Base-by-base conservation (phyloP, 2,888 invertebrate genomes). In the Hydriomena furcata region DNA sequence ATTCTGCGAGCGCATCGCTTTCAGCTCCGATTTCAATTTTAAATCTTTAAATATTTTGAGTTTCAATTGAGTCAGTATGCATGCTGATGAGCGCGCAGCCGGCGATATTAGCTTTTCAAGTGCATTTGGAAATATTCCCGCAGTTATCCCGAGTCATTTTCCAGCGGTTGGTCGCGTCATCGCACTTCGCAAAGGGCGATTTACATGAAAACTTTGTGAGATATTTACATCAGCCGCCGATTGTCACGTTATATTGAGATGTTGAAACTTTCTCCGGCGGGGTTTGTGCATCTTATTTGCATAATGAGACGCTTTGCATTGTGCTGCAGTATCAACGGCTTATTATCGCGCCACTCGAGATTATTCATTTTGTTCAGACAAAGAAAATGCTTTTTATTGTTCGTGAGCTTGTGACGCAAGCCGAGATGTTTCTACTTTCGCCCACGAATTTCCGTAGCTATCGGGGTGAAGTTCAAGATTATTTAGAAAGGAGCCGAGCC, bases 381-480 rank as follows among this genome's bases (percentile, higher is more conserved):
- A 68, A 64, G 60, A 60, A 65, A 70, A 65, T 57, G 44, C 52
- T 52, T 55, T 61, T 63, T 66, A 58, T 59, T 57, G 57, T 55
- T 56, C 38, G 54, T 36, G 48, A 46, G 52, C 31, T 68, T 63
- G 71, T 74, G 73, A 74, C 73, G 71, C 69, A 73, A 73, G 65
- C 58, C 60, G 61, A 67, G 70, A 76, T 75, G 71, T 75, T 73
- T 78, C 70, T 65, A 79, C 82, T 83, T 84, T 84, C 84, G 79
- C 82, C 81, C 70, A 78, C 75, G 76, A 76, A 73, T 72, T 69
- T 71, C 72, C 65, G 67, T 63, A 63, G 65, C 71, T 64, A 68
- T 63, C 78, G 80, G 82, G 88, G 84, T 87, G 81, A 90, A 90
- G 88, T 89, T 90, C 88, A 88, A 84, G 89, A 84, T 83, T 90